Evolutionary conservation across 2,113 vertebrate genomes (phyloP), one percentile per base, ranked within the genome.

Genomic region (Salminus brasiliensis): DNA sequence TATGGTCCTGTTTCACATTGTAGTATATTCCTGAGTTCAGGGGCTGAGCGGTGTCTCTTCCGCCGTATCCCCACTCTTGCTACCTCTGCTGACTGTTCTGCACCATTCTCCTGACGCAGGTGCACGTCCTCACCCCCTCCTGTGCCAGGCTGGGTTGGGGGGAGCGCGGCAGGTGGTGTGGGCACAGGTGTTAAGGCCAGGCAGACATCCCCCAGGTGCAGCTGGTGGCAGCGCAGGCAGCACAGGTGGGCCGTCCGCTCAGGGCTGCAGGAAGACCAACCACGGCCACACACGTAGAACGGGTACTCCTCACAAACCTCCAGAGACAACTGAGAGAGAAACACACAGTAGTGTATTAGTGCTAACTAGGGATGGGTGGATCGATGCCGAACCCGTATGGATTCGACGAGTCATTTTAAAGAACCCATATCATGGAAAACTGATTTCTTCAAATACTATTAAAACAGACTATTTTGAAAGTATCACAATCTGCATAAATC

Each of bases 211-310:
- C 93, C 93, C 76, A 91, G 88, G 21, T 83, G 85, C 65, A 94
- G 91, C 86, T 92, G 93, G 6, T 85, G 90, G 81, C 93, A 94
- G 65, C 79, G 87, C 36, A 94, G 90, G 69, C 90, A 91, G 34
- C 92, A 93, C 57, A 92, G 88, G 74, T 73, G 88, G 66, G 87
- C 84, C 0, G 93, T 94, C 81, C 82, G 88, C 79, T 91, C 87
- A 23, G 93, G 93, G 82, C 86, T 88, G 85, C 93, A 94, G 69
- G 93, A 94, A 5, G 93, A 93, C 93, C 93, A 94, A 81, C 93
- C 93, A 7, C 25, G 85, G 2, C 88, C 89, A 7, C 88, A 91
- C 47, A 94, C 93, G 59, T 92, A 94, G 81, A 94, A 92, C 0
- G 93, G 93, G 55, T 93, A 92, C 84, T 92, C 93, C 73, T 87